Base-by-base conservation (phyloP, 2,113 vertebrate species). In the Psettodes erumei region DNA sequence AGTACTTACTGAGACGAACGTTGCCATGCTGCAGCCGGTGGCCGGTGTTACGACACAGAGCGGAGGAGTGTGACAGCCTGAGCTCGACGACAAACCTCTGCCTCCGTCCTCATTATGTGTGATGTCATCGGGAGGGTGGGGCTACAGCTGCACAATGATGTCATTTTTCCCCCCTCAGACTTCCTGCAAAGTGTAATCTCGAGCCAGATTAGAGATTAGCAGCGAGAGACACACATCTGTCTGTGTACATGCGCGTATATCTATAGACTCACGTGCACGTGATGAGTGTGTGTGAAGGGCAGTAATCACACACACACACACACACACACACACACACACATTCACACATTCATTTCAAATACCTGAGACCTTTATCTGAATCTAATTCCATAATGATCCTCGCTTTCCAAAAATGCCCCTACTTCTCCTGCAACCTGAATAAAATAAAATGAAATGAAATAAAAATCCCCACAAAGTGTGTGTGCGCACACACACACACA, bases 1-100 rank as follows among this genome's bases (percentile, higher is more conserved):
- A n/a, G n/a, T n/a, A 86, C 86, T 88, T 38, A 88, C 86, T 1
- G 77, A 81, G 59, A 88, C 67, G 37, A 88, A 86, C 0, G 81
- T 27, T 1, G 86, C 86, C 86, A 88, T 88, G 40, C 0, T 59
- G 79, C 42, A 42, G 55, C 54, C 74, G 62, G 5, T 23, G 33
- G 18, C 35, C 23, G 21, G 8, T 15, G 25, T 35, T n/a, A 4
- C 9, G 28, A 3, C 1, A 16, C 30, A 21, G 6, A 23, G 23
- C 30, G 6, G 8, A 19, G 38, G 53, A 8, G 43, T 62, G 40
- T 8, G 60, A n/a, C 21, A 1, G 19, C 13, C 13, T 51, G 32
- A 13, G 23, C 50, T 19, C 6, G 12, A 4, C 8, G 8, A 45
- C 8, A n/a, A 45, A 45, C 12, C 16, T 9, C n/a, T 12, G 6